These are phyloP conservation scores for Muscicapa striata DNA, from an alignment of 2,797 vertebrate genomes.

Conservation along the genomic window DNA sequence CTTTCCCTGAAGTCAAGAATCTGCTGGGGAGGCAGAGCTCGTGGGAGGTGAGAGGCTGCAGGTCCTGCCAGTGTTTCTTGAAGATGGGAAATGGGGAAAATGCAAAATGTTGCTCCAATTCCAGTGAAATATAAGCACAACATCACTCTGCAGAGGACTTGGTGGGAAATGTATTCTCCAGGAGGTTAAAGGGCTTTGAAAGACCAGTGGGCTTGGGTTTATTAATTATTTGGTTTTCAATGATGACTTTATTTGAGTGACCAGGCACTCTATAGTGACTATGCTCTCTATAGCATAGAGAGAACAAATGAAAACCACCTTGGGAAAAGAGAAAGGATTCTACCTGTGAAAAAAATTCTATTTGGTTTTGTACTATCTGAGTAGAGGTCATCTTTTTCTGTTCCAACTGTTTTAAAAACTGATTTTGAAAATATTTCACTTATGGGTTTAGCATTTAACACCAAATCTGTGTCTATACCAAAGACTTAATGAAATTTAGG, in stretches of 20 bases:
- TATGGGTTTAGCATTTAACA: not conserved
- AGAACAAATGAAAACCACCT: not conserved
- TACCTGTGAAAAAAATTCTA: not conserved
- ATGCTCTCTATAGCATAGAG: too few relatives aligned
- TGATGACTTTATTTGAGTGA: not conserved
- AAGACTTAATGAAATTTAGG: not conserved
- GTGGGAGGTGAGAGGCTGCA: conserved; percentile 1
- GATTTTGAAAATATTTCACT: not conserved
- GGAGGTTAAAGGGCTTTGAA: not conserved
- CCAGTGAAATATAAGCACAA: rapidly evolving
- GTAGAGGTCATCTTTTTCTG: not conserved
- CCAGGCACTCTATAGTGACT: too few relatives aligned
- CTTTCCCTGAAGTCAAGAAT: not conserved
- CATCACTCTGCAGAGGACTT: rapidly evolving
- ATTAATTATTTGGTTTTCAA: not conserved
- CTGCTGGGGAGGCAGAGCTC: not conserved
- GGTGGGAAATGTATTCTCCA: not conserved
- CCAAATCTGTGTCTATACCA: not conserved
- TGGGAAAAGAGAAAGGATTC: not conserved
- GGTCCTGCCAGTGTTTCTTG: not conserved
- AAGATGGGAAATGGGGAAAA: not conserved
- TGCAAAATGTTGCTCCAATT: not conserved
- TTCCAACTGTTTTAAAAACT: not conserved
- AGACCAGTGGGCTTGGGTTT: not conserved
- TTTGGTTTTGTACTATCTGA: not conserved